phyloP scores from a whole-genome alignment of 1,140 invertebrate species.

The Saccostrea glomerata region DNA sequence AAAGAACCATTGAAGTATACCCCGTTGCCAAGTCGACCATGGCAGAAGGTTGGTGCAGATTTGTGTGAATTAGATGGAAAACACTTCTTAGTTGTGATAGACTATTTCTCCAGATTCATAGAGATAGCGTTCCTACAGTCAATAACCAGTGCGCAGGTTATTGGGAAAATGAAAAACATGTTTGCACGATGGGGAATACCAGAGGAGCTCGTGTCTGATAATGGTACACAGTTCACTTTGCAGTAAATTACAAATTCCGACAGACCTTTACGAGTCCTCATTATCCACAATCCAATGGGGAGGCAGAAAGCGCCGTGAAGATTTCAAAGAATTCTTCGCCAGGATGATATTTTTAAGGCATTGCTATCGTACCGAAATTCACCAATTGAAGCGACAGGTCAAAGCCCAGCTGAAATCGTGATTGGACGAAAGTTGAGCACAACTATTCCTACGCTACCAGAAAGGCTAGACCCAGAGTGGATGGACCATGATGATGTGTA shows the following conservation, averaged over 20 bases:
- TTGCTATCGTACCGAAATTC: conserved; percentile 42
- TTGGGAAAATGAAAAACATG: conserved; percentile 46
- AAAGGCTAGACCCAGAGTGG: conserved; percentile 24
- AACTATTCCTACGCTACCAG: background rate
- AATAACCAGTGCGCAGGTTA: conserved; percentile 44
- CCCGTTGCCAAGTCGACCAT: background rate
- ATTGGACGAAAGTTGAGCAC: conserved; percentile 47
- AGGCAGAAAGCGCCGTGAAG: conserved; percentile 49
- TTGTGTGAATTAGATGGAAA: conserved; percentile 38
- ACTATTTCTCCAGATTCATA: conserved; percentile 53
- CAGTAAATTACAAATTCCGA: conserved; percentile 33
- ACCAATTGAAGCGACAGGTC: conserved; percentile 39
- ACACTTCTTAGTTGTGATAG: conserved; percentile 45
- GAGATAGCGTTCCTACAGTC: conserved; percentile 47
- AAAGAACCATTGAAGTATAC: background rate
- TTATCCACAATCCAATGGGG: conserved; percentile 49
- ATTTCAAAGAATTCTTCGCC: conserved; percentile 44
- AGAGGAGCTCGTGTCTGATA: conserved; percentile 47
- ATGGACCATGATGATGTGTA: too few relatives aligned
- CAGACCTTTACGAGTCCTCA: conserved; percentile 51
- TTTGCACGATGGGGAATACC: conserved; percentile 56
- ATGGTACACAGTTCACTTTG: conserved; percentile 46
- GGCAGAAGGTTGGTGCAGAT: too few relatives aligned
- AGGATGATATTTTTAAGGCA: conserved; percentile 46
- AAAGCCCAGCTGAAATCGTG: conserved; percentile 46